These are phyloP conservation scores for Hyposmocoma kahamanoa DNA, from an alignment of 1,140 invertebrate genomes.

Conservation along the genomic window DNA sequence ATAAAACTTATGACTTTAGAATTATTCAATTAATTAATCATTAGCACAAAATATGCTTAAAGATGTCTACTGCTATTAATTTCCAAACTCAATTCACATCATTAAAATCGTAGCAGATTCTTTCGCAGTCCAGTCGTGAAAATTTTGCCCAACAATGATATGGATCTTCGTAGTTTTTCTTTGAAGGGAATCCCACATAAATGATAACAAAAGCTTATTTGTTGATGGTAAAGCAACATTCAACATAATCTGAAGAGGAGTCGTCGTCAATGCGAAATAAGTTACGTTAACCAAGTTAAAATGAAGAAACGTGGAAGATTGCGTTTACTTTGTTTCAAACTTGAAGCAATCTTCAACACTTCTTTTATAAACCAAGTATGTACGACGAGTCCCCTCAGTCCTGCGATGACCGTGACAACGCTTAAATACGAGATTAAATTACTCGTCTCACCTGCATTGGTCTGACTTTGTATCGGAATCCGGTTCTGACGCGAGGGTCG, in stretches of 20 bases:
- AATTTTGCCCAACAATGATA: slow-evolving; percentile 48
- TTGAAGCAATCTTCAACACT: slow-evolving; percentile 61
- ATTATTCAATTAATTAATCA: background rate
- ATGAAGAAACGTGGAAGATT: slow-evolving; percentile 59
- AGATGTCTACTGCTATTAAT: slow-evolving; percentile 28
- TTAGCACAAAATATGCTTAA: slow-evolving; percentile 38
- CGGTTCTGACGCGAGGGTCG: slow-evolving; percentile 80
- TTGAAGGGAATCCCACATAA: slow-evolving; percentile 29
- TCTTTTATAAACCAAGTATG: slow-evolving; percentile 15
- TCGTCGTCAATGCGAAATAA: slow-evolving; percentile 23
- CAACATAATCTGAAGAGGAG: slow-evolving; percentile 35
- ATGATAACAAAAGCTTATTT: slow-evolving; percentile 38
- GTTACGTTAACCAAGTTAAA: background rate
- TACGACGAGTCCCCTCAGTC: slow-evolving; percentile 23
- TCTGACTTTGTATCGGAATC: slow-evolving; percentile 84
- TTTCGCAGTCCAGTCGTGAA: slow-evolving; percentile 49
- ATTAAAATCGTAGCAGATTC: slow-evolving; percentile 29
- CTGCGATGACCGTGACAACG: slow-evolving; percentile 23
- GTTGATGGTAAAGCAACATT: slow-evolving; percentile 46
- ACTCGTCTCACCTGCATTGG: slow-evolving; percentile 74
- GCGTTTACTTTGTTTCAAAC: slow-evolving; percentile 23
- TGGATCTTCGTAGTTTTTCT: slow-evolving; percentile 70
- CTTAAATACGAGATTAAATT: slow-evolving; percentile 25
- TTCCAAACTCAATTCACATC: slow-evolving; percentile 39
- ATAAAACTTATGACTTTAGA: background rate